These are phyloP conservation scores for Drusus annulatus DNA, from an alignment of 1,140 invertebrate genomes.

Conservation along the genomic window DNA sequence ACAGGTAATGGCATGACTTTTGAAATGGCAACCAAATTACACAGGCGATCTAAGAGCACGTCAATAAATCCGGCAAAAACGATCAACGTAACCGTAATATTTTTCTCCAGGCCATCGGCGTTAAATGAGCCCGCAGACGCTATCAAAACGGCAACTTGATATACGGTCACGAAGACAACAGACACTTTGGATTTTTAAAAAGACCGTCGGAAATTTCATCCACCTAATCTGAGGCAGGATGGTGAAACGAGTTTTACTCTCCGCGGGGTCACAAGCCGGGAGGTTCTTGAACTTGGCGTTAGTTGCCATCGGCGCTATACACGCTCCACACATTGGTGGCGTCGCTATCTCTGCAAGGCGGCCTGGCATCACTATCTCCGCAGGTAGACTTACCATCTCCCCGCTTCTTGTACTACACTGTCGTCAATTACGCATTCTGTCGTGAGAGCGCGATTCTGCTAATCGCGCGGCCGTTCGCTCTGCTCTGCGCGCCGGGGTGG, in stretches of 20 bases:
- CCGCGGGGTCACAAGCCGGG: slow-evolving; percentile 16
- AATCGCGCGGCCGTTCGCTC: background rate
- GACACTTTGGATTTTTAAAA: background rate
- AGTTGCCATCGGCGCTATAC: background rate
- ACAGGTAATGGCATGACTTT: background rate
- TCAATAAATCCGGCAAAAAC: background rate
- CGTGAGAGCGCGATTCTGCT: no score
- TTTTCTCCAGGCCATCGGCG: background rate
- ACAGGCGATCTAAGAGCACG: background rate
- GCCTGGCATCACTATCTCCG: background rate
- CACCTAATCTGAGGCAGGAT: slow-evolving; percentile 22
- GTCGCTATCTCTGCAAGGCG: no score
- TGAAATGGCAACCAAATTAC: background rate
- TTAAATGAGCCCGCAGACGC: no score
- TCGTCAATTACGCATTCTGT: background rate
- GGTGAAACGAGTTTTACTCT: slow-evolving; percentile 46
- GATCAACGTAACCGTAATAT: background rate
- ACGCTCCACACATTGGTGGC: no score
- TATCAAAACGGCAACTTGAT: no score
- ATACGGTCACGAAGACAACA: background rate
- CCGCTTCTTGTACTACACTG: background rate
- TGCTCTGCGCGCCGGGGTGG: background rate
- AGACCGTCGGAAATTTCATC: slow-evolving; percentile 6
- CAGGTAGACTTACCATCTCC: background rate
- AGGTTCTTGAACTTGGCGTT: slow-evolving; percentile 50